Percentiles rank a stretch among this genome's conserved stretches.
These are phyloP conservation scores for Phrynocephalus forsythii DNA, from an alignment of 2,797 vertebrate genomes.

Conservation along the genomic window DNA sequence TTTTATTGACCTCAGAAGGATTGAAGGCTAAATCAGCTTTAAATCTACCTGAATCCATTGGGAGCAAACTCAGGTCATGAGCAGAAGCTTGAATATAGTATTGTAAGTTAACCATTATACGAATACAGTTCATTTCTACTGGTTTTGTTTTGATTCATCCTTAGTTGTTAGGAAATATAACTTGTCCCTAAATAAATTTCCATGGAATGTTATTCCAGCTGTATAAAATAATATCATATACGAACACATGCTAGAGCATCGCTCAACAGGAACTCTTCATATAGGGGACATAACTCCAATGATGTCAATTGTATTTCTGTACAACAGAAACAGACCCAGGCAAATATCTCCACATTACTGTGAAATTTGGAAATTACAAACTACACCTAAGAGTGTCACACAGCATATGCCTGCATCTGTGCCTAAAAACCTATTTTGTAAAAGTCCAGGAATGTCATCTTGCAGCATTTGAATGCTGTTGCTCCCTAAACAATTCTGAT, in stretches of 20 bases:
- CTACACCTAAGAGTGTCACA: slow-evolving; percentile 22
- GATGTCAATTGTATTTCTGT: slow-evolving; percentile 28
- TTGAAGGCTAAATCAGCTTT: too few species aligned
- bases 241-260: slow-evolving; percentile 22
- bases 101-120: too few species aligned
- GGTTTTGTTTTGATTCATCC: slow-evolving; percentile 15
- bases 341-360: not conserved
- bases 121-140: not conserved
- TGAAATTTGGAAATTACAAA: slow-evolving; percentile 56
- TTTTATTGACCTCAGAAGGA: too few species aligned
- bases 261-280: not conserved
- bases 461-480: slow-evolving; percentile 46
- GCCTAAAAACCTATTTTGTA: slow-evolving; percentile 28
- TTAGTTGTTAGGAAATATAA: not conserved
- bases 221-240: slow-evolving; percentile 18
- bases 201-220: slow-evolving; percentile 20
- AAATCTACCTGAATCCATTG: too few species aligned
- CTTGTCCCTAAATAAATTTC: slow-evolving; percentile 17
- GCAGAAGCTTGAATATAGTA: too few species aligned
- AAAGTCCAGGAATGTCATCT: slow-evolving; percentile 54
- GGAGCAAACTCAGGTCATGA: too few species aligned
- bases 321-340: not conserved
- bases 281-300: slow-evolving; percentile 37
- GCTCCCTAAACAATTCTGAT: slow-evolving; percentile 69
- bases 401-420: not conserved